A percentile compares a stretch with the other conserved stretches of the same genome.
Conservation (phyloP, 2,888 invertebrate species). For the Heteropelma amictum region DNA sequence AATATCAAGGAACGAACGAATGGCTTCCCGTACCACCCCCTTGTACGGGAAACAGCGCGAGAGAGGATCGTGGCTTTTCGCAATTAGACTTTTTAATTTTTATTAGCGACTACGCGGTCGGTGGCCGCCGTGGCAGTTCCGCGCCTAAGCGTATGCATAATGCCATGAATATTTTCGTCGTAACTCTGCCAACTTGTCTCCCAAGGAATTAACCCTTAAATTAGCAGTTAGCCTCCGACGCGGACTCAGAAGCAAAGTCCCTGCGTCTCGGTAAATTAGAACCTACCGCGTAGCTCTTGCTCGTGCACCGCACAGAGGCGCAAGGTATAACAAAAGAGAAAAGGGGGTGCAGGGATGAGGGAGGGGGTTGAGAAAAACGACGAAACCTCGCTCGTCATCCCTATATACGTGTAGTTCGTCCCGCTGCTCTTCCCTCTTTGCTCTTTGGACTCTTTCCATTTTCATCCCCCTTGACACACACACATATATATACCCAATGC, state of each 20-base stretch:
- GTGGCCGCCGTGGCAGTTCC: constrained; percentile 63
- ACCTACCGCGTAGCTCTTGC: constrained; percentile 70
- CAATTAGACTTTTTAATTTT: constrained; percentile 79
- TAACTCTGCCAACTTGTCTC: constrained; percentile 78
- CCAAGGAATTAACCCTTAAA: constrained; percentile 79
- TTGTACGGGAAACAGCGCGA: constrained; percentile 48
- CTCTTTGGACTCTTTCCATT: constrained; percentile 66
- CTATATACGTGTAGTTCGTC: constrained; percentile 13
- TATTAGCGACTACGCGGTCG: constrained; percentile 71
- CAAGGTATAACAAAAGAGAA: neutral
- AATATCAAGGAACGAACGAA: constrained; percentile 46
- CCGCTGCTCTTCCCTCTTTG: constrained; percentile 58
- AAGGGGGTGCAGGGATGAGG: neutral
- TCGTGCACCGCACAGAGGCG: constrained; percentile 47
- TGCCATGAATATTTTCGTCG: constrained; percentile 78
- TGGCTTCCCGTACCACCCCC: no score
- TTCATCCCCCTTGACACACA: constrained; percentile 42
- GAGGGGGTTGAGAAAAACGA: neutral
- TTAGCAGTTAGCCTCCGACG: constrained; percentile 76
- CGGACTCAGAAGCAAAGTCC: constrained; percentile 75
- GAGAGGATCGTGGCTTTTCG: constrained; percentile 46
- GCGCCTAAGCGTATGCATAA: constrained; percentile 77
- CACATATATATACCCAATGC: no score
- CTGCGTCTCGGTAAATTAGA: constrained; percentile 76
- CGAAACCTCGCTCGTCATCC: constrained; percentile 50